Evolutionary conservation across 1,140 invertebrate species (phyloP), one percentile per base, ranked within the genome.

Genomic region (Anoplolepis gracilipes): DNA sequence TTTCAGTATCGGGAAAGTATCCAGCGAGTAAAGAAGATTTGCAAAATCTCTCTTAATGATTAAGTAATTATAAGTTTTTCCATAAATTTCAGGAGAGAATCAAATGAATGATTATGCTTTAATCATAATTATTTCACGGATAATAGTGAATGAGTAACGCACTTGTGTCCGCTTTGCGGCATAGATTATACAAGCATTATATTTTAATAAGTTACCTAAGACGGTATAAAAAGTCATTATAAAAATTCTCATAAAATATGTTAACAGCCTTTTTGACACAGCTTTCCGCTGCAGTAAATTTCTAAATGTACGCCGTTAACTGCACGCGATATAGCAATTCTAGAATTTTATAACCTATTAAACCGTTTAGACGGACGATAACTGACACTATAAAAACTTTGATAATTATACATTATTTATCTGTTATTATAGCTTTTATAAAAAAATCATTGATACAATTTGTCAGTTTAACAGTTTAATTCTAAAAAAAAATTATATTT

Each of bases 201-300:
- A 65, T 78, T 33, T 28, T 19, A 55, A 36, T 62, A n/a, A 79
- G 42, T 55, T 67, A 39, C 16, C 7, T 25, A 78, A 25, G 76
- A 79, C 42, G 53, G 39, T 36, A 36, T 64, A 19, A 67, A 67
- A 25, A 36, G 49, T 13, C 16, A 65, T 78, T 79, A 79, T 19
- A 67, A 28, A 6, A 19, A 25, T n/a, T 39, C 42, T 46, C 46
- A 22, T 49, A 55, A 49, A 49, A 67, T 28, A 49, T 55, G 42
- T 79, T 67, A 79, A 79, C 28, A 30, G 22, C 61, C 42, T 67
- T 39, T 69, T 22, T 33, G 22, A 79, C 42, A 19, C 42, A 19
- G 46, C 30, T 39, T 33, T 49, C 19, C 19, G 7, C 22, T 67
- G 46, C 62, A 46, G 53, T 78, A 85, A 70, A 85, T 65, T 78